Evolutionary conservation across 1,140 invertebrate genomes (phyloP), one percentile per base, ranked within the genome.

Genomic region (Lutraria rhynchaena): DNA sequence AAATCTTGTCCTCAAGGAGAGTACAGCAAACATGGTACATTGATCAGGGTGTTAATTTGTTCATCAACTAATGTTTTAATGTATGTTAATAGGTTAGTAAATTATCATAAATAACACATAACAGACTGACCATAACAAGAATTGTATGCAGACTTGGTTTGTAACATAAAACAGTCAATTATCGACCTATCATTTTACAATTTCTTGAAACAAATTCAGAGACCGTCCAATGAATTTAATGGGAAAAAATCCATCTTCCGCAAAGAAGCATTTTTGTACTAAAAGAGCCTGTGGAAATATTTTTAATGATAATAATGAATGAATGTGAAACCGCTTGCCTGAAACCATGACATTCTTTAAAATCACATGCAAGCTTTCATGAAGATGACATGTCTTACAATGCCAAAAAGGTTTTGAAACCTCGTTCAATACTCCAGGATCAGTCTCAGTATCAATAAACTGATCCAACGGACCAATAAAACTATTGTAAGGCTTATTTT

Each of bases 331-430:
- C 27, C 44, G 27, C 17, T 67, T 22, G 37, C 63, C 63, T 7
- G n/a, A 49, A 44, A 67, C 41, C 27, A 67, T 49, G 44, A 67
- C 22, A 67, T 67, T 67, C 63, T 49, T 67, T n/a, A 67, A 67
- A 67, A 67, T 67, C 63, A 67, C 63, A 67, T 67, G 63, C 63
- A 67, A 67, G 63, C 63, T 67, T 67, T 67, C 41, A 22, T 65
- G 63, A 67, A 27, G 44, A 24, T 67, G 63, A 24, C 63, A 41
- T 31, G 61, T 46, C n/a, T 24, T 44, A 65, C 63, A 46, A 67
- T 67, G 49, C 41, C 24, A 31, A 29, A 51, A 22, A 51, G 3
- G 11, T 55, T 55, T 55, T 9, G 5, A 19, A 51, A 46, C 63
- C 17, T 15, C 44, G 44, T 67, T 67, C 63, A 29, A 67, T 49